Evolutionary conservation across 2,113 vertebrate species (phyloP), one percentile per base, ranked within the genome.

Genomic region (human): DNA sequence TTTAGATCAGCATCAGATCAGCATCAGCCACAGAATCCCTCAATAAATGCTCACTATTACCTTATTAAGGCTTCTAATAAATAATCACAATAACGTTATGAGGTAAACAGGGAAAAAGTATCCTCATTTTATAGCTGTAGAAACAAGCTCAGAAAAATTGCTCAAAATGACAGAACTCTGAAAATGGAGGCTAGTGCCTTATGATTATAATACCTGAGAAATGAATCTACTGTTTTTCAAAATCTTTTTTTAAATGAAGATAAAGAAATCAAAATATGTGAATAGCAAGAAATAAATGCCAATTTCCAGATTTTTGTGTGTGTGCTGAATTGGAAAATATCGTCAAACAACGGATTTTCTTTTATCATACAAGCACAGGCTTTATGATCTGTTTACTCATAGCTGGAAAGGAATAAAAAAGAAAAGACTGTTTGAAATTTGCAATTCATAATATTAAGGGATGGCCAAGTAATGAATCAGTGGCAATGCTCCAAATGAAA

Each of bases 221-320:
- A 32, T 94, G 22, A 83, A 93, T 57, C 22, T 25, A 82, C 25
- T 72, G 22, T 66, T 88, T 97, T 78, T 59, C 18, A 75, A 89
- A 90, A 32, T 81, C 12, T 93, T 91, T 94, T 48, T 48, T 64
- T 70, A 83, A 88, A 7, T 96, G 12, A 83, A 91, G 82, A 52
- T 80, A 80, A 43, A 96, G 61, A 97, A 93, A 93, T 57, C 25
- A 82, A 82, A 88, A 38, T 50, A 32, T 79, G 35, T 70, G 13
- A 66, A 73, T 82, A 73, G 48, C 43, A 91, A 72, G 83, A 94
- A 97, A 64, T 32, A 92, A 85, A 79, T 70, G 72, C 32, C 79
- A 85, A 57, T 90, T 97, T 97, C 87, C 95, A 97, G 84, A 94
- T 92, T 96, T 95, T 57, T 95, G 88, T 95, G 76, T 89, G 38